phyloP scores from a whole-genome alignment of 1,140 invertebrate genomes.

The Zaprionus davidi region DNA sequence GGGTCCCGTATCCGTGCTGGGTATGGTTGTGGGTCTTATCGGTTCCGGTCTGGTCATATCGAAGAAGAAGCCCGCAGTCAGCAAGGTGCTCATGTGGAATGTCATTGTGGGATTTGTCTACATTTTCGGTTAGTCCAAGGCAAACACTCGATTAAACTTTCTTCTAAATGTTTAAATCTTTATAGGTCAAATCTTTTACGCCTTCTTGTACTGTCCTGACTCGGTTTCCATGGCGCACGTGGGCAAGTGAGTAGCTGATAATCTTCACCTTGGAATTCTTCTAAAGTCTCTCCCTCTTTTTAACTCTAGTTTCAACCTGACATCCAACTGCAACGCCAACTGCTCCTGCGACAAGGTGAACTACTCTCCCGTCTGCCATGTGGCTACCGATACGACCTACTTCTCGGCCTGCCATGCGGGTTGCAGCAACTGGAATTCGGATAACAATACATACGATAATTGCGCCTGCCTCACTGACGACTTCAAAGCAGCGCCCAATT shows the following conservation, averaged over 20 bases:
- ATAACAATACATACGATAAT: slow-evolving; percentile 59
- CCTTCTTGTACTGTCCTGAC: slow-evolving; percentile 86
- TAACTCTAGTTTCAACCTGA: slow-evolving; percentile 85
- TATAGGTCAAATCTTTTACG: slow-evolving; percentile 85
- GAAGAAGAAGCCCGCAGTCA: slow-evolving; percentile 87
- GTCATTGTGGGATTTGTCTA: slow-evolving; percentile 86
- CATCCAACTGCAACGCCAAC: slow-evolving; percentile 85
- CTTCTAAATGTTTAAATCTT: background rate
- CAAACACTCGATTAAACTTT: slow-evolving; percentile 50
- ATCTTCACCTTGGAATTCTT: background rate
- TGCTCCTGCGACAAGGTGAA: slow-evolving; percentile 86
- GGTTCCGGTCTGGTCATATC: slow-evolving; percentile 87
- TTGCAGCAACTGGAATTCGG: slow-evolving; percentile 81
- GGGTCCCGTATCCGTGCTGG: slow-evolving; percentile 86
- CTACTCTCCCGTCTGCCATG: slow-evolving; percentile 87
- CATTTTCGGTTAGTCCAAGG: slow-evolving; percentile 85
- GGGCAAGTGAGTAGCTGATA: slow-evolving; percentile 62
- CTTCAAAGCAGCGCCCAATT: background rate
- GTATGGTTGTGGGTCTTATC: slow-evolving; percentile 87
- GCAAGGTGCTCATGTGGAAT: slow-evolving; percentile 88
- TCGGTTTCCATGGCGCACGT: slow-evolving; percentile 49
- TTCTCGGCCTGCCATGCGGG: slow-evolving; percentile 88
- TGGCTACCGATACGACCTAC: slow-evolving; percentile 85
- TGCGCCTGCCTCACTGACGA: slow-evolving; percentile 50
- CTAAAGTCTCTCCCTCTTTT: background rate